Evolutionary conservation across 1,140 invertebrate species (phyloP).

Genomic region (Drosophila grimshawi): DNA sequence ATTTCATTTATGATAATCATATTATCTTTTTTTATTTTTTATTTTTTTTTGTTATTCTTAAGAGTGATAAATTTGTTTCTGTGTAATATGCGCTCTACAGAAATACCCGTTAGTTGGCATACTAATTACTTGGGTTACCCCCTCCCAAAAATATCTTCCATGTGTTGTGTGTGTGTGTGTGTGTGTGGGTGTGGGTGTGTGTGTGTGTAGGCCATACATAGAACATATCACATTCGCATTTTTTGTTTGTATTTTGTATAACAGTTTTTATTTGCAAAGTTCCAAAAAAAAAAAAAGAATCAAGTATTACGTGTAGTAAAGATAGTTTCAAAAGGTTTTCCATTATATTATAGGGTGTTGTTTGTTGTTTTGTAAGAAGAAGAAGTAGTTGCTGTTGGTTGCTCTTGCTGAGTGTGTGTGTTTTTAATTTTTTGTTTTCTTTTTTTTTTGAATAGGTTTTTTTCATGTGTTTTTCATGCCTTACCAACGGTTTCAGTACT

Average conservation of each 20-base stretch:
- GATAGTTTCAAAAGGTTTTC: slow-evolving; percentile 14
- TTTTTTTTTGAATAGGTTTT: slow-evolving; percentile 13
- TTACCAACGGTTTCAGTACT: slow-evolving; percentile 56
- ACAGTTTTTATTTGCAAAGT: slow-evolving; percentile 51
- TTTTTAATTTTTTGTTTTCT: neutral
- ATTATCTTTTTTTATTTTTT: too few relatives aligned
- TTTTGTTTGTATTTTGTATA: slow-evolving; percentile 29
- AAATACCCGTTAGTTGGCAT: slow-evolving; percentile 13
- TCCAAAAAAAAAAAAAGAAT: slow-evolving; percentile 41
- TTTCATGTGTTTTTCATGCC: slow-evolving; percentile 35
- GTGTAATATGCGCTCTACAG: neutral
- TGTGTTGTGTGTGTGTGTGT: slow-evolving; percentile 1
- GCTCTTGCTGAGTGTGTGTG: slow-evolving; percentile 12
- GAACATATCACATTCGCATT: slow-evolving; percentile 34
- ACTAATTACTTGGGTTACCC: neutral
- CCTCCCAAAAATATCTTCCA: slow-evolving; percentile 5
- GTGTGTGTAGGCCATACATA: slow-evolving; percentile 33
- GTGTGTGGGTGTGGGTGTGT: slow-evolving; percentile 17
- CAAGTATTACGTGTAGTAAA: slow-evolving; percentile 41
- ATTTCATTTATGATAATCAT: too few relatives aligned
- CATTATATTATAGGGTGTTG: slow-evolving; percentile 15
- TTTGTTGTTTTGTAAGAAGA: slow-evolving; percentile 22
- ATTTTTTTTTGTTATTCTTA: too few relatives aligned
- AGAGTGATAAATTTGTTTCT: neutral
- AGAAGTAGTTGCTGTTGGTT: slow-evolving; percentile 12